Conservation (phyloP, 2,113 vertebrate species). For the Ascaphus truei region DNA sequence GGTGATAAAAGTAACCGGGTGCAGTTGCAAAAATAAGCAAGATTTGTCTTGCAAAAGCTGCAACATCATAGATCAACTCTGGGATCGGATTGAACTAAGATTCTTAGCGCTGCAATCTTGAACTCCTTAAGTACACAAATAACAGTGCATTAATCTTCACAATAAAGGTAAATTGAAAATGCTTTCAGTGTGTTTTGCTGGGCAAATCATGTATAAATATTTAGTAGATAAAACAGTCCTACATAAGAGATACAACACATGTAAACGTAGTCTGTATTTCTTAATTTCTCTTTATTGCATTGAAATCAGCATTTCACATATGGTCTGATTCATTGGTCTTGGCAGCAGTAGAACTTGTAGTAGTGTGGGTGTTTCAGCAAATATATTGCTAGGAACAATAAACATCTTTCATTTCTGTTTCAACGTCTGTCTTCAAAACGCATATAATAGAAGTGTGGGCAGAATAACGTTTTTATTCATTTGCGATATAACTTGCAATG, state of each 20-base stretch:
- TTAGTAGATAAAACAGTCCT: too few relatives aligned
- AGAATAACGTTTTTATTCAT: constrained; percentile 19
- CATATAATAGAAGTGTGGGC: constrained; percentile 29
- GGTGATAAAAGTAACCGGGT: too few relatives aligned
- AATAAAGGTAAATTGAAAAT: too few relatives aligned
- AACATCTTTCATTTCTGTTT: constrained; percentile 31
- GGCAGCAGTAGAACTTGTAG: constrained; percentile 18
- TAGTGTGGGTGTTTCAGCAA: constrained; percentile 34
- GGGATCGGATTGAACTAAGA: too few relatives aligned
- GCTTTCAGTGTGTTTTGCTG: too few relatives aligned
- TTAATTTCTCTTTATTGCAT: constrained; percentile 19
- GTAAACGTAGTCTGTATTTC: constrained; percentile 23
- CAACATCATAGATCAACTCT: too few relatives aligned
- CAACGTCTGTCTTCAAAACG: constrained; percentile 13
- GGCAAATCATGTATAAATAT: too few relatives aligned
- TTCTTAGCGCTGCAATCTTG: too few relatives aligned
- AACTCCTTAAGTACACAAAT: too few relatives aligned
- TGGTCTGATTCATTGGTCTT: constrained; percentile 24
- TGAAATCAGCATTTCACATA: constrained; percentile 17
- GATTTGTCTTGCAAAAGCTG: too few relatives aligned
- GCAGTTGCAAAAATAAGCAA: too few relatives aligned
- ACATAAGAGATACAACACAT: constrained; percentile 2
- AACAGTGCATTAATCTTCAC: too few relatives aligned
- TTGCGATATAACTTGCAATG: constrained; percentile 13
- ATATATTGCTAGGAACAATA: constrained; percentile 35